phyloP scores from a whole-genome alignment of 2,888 invertebrate genomes.

The Tiliacea citrago region DNA sequence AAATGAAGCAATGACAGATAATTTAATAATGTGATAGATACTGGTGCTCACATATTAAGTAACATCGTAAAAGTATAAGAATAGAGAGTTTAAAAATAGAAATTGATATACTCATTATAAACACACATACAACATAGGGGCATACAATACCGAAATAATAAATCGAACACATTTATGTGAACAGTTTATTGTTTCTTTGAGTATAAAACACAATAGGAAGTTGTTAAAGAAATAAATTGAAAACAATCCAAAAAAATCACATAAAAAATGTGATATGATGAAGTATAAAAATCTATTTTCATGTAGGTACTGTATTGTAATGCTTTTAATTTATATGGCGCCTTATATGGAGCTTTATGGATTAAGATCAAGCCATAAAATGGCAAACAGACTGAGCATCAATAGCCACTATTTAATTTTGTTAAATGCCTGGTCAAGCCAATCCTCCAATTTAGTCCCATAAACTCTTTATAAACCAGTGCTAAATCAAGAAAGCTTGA shows the following conservation, averaged over 20 bases:
- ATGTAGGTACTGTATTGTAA: neutral
- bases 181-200: constrained; percentile 14
- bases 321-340: neutral
- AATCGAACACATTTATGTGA: neutral
- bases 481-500: neutral
- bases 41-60: too few species aligned
- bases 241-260: neutral
- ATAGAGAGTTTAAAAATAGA: neutral
- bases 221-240: neutral
- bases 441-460: neutral
- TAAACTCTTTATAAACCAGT: neutral
- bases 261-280: constrained; percentile 2
- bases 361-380: neutral
- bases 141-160: too few species aligned
- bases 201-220: constrained; percentile 6
- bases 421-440: neutral
- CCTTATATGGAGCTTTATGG: too few species aligned
- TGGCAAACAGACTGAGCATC: neutral
- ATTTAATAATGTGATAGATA: too few species aligned
- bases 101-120: neutral
- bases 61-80: too few species aligned
- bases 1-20: too few species aligned
- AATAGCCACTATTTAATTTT: neutral
- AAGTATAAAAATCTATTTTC: neutral
- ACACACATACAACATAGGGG: neutral